phyloP scores from a whole-genome alignment of 2,797 vertebrate species.

The Hemibagrus guttatus region DNA sequence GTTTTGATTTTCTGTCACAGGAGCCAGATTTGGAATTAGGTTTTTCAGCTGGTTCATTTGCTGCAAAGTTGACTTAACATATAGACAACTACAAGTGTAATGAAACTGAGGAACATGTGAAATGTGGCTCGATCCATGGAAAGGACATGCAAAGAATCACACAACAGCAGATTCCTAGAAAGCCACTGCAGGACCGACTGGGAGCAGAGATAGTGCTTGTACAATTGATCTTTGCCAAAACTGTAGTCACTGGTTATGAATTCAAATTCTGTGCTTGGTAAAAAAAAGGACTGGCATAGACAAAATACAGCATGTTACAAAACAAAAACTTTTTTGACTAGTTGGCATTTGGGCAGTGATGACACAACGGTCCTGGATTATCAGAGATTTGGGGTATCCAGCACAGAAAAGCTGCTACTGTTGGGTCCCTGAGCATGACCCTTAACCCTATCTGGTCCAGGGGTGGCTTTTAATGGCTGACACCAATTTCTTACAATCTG shows the following conservation, averaged over 20 bases:
- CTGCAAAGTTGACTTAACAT: neutral
- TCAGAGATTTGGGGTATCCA: no score
- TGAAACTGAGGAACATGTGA: neutral
- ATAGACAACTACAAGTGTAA: conserved; percentile 5
- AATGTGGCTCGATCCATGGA: conserved; percentile 10
- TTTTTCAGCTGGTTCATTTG: neutral
- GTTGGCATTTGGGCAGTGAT: neutral
- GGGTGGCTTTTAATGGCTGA: no score
- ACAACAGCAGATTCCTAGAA: conserved; percentile 44
- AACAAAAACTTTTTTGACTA: neutral
- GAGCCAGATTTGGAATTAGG: neutral
- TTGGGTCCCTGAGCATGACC: no score
- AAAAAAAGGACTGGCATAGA: neutral
- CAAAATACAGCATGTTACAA: neutral
- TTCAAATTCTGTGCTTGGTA: conserved; percentile 26
- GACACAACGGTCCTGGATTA: no score
- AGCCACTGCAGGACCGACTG: conserved; percentile 35
- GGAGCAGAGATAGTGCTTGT: conserved; percentile 46
- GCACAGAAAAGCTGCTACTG: no score
- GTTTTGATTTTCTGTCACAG: neutral
- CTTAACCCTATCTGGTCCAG: no score
- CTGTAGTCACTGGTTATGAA: conserved; percentile 57
- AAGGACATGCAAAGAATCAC: conserved; percentile 3
- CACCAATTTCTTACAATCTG: no score
- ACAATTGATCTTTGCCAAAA: conserved; percentile 48